Evolutionary conservation across 2,113 vertebrate genomes (phyloP).

Genomic region (Serilophus lunatus): DNA sequence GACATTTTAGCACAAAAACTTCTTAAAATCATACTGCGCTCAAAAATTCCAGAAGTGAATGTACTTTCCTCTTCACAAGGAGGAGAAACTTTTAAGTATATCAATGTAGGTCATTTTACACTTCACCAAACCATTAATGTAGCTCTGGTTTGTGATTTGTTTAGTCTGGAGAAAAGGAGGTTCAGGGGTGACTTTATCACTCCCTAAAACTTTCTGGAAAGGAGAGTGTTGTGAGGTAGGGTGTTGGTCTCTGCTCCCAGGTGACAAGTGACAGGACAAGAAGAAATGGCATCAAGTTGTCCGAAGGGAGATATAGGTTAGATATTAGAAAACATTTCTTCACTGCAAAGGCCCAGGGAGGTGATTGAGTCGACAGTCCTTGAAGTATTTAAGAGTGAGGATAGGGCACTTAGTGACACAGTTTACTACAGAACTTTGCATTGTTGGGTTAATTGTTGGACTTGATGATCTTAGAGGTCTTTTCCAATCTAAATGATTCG

Average conservation of each 20-base stretch:
- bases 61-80: neutral
- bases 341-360: neutral
- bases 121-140: neutral
- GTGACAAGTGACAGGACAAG: neutral
- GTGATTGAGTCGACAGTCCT: neutral
- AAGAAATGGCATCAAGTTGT: neutral
- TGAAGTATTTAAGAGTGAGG: neutral
- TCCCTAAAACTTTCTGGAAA: neutral
- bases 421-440: neutral
- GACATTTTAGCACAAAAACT: neutral
- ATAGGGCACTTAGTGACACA: no score
- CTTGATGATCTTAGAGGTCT: neutral
- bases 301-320: neutral
- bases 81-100: neutral
- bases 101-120: neutral
- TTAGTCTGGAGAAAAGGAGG: neutral
- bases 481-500: accelerated
- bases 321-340: neutral
- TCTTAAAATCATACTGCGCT: neutral
- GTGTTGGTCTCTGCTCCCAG: neutral
- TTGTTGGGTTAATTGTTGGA: neutral
- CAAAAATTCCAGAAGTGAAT: neutral
- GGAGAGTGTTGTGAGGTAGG: neutral
- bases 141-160: neutral
- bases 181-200: neutral